Base-by-base conservation (phyloP, 2,113 vertebrate species). In the Neopipo cinnamomea region DNA sequence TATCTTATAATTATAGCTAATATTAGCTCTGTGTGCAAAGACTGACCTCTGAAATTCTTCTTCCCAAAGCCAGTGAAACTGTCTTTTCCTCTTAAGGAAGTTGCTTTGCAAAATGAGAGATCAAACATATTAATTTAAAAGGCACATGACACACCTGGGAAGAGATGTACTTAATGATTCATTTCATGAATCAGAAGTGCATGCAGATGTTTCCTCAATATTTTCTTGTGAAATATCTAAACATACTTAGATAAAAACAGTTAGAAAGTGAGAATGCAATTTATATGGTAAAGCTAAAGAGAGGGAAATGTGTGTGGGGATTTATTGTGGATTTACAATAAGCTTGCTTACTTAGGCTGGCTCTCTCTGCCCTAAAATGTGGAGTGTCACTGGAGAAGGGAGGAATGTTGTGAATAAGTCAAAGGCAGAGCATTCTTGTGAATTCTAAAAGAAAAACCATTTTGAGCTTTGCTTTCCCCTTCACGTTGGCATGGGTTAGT, bases 401-500 rank as follows among this genome's bases (percentile, higher is more conserved):
- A 65, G 44, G 31, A 41, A 41, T 37, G 21, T 12, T 47, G 18
- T 23, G 41, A 50, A 28, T 23, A 66, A 53, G 15, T 47, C 53
- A 31, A 46, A 28, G 47, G 13, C 12, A 83, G 25, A 74, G 47
- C 2, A 5, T 24, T 37, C 17, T 9, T 55, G 4, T 55, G 8
- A 79, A 4, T 39, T 42, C 30, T 3, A 14, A 74, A 56, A 15
- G 17, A 53, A 12, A n/a, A n/a, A n/a, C n/a, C 6, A 11, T 39
- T 65, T 63, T 2, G 7, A 49, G 47, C 12, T 9, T 85, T 72
- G 13, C 5, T 68, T 70, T 80, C 18, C 4, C 24, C 23, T 61
- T 84, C 6, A 21, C 1, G 0, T 3, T 62, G 23, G 8, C 5
- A 9, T 4, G 3, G 6, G 5, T 70, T 89, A 14, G 20, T 56